Percentiles rank a stretch among this genome's conserved stretches.
Conservation (phyloP, 2,113 vertebrate species). For the Herpailurus yagouaroundi region DNA sequence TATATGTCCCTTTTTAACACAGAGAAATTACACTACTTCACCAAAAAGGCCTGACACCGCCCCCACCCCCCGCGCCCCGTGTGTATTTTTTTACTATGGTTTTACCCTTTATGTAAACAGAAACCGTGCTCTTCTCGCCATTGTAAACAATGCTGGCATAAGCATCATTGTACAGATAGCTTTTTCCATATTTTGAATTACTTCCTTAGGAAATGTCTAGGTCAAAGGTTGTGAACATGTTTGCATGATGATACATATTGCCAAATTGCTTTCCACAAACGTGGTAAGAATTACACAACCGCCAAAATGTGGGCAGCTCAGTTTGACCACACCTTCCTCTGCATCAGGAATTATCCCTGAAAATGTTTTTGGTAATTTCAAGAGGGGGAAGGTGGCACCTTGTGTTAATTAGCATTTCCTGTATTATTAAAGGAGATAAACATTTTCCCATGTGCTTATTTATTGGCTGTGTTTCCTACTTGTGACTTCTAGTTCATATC, state of each 20-base stretch:
- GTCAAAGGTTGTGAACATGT: slow-evolving; percentile 30
- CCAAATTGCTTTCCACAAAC: slow-evolving; percentile 22
- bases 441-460: neutral
- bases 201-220: slow-evolving; percentile 67
- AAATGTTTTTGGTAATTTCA: slow-evolving; percentile 30
- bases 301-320: neutral
- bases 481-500: neutral
- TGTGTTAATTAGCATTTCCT: neutral
- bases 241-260: neutral
- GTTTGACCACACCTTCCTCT: neutral
- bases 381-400: no score
- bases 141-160: neutral
- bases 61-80: neutral
- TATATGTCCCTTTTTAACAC: neutral
- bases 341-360: neutral
- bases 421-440: neutral
- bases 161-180: neutral
- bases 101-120: neutral
- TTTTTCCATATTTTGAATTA: slow-evolving; percentile 62
- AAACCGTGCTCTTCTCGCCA: neutral
- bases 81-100: neutral
- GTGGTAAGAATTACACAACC: neutral
- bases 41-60: neutral
- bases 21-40: neutral
- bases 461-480: neutral